These are phyloP conservation scores for Drymodes brunneopygia DNA, from an alignment of 2,113 vertebrate species.

Conservation along the genomic window DNA sequence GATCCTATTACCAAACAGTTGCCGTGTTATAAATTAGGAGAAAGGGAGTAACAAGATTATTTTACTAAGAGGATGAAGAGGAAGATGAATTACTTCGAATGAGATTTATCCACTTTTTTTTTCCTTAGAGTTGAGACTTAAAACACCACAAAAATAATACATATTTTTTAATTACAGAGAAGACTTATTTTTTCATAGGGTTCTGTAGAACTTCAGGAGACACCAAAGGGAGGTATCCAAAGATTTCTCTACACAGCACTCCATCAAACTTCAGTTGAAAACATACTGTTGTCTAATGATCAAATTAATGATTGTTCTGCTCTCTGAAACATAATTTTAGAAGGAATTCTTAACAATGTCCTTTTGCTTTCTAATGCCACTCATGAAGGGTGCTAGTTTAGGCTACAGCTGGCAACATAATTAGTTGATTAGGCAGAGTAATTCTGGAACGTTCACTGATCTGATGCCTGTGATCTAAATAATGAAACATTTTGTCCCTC, in stretches of 20 bases:
- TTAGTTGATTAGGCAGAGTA: not conserved
- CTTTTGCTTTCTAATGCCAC: not conserved
- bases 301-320: not conserved
- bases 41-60: not conserved
- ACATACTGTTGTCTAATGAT: not conserved
- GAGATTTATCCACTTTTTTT: not conserved
- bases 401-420: not conserved
- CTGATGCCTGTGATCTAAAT: not conserved
- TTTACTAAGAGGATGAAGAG: not conserved
- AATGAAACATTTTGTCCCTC: not conserved
- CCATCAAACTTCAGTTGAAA: not conserved
- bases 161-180: not conserved
- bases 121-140: not conserved
- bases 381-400: not conserved
- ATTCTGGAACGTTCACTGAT: not conserved
- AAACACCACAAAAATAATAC: not conserved
- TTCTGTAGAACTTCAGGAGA: not conserved
- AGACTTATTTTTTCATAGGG: not conserved
- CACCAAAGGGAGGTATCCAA: not conserved
- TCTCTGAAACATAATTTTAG: not conserved
- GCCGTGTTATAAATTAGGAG: not conserved
- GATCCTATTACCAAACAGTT: slow-evolving; percentile 20
- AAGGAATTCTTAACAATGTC: not conserved
- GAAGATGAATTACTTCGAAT: slow-evolving; percentile 17
- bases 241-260: not conserved